Base-by-base conservation (phyloP, 1,140 invertebrate genomes). In the Helicoverpa zea region DNA sequence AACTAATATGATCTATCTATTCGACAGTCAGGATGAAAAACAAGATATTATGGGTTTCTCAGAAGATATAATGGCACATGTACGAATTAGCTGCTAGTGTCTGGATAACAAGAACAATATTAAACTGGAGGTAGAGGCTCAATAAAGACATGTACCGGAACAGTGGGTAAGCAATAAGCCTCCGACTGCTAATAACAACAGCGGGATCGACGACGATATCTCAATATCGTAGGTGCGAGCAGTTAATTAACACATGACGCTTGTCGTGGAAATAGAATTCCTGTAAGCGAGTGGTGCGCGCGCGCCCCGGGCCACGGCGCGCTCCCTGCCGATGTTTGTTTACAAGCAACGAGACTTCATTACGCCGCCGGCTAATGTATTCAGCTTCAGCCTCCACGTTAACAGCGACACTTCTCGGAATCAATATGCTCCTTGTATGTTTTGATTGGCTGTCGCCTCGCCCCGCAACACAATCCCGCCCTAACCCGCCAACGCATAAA, bases 381-480 rank as follows among this genome's bases (percentile, higher is more conserved):
- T 94, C 94, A 93, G 92, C 92, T 95, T 94, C 92, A 94, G 93
- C 92, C 91, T 94, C 88, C 90, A 92, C 92, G 92, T 93, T 94
- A 95, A 93, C 94, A 94, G 92, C 94, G 94, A 95, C 94, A 95
- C 94, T 95, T 95, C 94, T 95, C 91, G 91, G 94, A 95, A 95
- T 95, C 94, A 95, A 95, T 95, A 95, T 92, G 91, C 92, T 94
- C 89, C 91, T 93, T 93, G 92, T 94, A 95, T 95, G 94, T 95
- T 95, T 95, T 95, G 94, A 95, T 94, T 94, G 92, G 91, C 89
- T 92, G 83, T 82, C 87, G 82, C 83, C 81, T 74, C 47, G 54
- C 74, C 63, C 72, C 74, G 76, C 86, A 86, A 86, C 84, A 82
- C 84, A 89, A 89, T 88, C 80, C 78, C 80, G 83, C 85, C 87